Conservation (phyloP, 2,113 vertebrate genomes). For the Ochotona princeps region DNA sequence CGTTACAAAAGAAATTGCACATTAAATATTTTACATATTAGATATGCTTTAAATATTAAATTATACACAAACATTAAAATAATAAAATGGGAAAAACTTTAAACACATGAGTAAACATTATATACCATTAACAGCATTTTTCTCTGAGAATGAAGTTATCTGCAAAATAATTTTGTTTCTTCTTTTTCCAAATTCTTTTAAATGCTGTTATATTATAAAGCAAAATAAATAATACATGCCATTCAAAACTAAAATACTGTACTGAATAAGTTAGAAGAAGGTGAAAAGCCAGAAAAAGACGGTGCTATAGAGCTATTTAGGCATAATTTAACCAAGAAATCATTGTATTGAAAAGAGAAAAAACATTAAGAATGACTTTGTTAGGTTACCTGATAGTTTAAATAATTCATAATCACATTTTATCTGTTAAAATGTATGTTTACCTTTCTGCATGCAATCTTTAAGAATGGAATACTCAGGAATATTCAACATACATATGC, state of each 20-base stretch:
- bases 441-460: not conserved
- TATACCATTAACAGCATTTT: not conserved
- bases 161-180: conserved; percentile 23
- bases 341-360: no score
- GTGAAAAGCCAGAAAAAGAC: no score
- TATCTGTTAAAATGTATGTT: conserved; percentile 30
- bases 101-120: conserved; percentile 23
- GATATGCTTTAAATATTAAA: no score
- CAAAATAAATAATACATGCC: conserved; percentile 39
- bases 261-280: conserved; percentile 32
- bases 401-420: conserved; percentile 5
- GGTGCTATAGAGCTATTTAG: no score
- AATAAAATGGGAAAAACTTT: conserved; percentile 20
- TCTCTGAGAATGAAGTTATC: not conserved
- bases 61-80: not conserved
- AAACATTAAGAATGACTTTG: no score
- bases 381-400: not conserved
- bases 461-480: not conserved
- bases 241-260: conserved; percentile 1
- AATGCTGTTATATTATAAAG: conserved; percentile 5
- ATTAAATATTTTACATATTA: no score
- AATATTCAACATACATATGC: not conserved
- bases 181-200: conserved; percentile 33
- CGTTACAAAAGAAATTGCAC: no score
- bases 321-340: no score